Base-by-base conservation (phyloP, 2,113 vertebrate genomes). In the Bos javanicus region DNA sequence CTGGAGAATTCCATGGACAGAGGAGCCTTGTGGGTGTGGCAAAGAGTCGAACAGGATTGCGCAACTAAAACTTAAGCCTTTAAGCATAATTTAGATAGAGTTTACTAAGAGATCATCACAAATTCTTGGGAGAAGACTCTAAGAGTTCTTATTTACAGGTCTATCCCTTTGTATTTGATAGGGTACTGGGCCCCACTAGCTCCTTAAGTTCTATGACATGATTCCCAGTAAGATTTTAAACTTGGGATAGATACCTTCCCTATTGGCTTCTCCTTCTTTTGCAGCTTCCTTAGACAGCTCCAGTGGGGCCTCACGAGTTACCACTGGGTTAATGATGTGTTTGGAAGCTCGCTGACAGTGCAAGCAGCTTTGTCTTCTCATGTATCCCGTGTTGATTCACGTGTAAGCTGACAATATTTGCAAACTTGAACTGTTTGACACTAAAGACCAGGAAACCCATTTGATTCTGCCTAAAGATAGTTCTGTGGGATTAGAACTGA, bases 291-390 rank as follows among this genome's bases (percentile, higher is more conserved):
- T 33, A 96, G 90, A 96, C 64, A 97, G 94, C 86, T 94, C n/a
- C 84, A 33, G 46, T 85, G 71, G 95, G 48, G 48, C 26, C 59
- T 96, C 74, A 17, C 2, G 50, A 97, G 85, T 95, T 95, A 96
- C 96, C 94, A 93, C 92, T 81, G 87, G 85, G 98, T 96, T 98
- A 98, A 98, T 96, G 91, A 96, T 96, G 97, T 98, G 93, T 97
- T 97, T 96, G 92, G 90, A 94, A 62, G 92, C 74, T 96, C 30
- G 7, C 82, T 94, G 97, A 95, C 92, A 92, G 92, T 26, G 36
- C 9, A 56, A 50, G 36, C 81, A 83, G 96, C 93, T 95, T 97
- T 95, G 84, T 97, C 91, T 98, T 91, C 81, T 96, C 43, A 52
- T 11, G 7, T 16, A 96, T 39, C n/a, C 80, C 57, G 48, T 59